phyloP scores from a whole-genome alignment of 2,113 vertebrate genomes.

The Suncus etruscus region DNA sequence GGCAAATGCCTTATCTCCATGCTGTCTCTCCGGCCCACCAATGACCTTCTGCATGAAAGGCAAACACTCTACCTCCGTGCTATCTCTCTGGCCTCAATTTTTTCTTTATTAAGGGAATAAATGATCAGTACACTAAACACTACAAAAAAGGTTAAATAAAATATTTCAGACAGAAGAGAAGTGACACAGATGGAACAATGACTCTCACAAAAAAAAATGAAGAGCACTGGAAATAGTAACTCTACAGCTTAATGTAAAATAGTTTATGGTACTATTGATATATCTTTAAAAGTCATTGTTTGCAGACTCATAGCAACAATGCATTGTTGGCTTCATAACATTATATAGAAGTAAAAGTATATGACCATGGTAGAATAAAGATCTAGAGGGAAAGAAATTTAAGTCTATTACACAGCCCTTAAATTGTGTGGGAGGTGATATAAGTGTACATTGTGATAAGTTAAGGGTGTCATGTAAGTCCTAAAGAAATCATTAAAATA shows the following conservation, averaged over 20 bases:
- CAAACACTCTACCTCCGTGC: no score
- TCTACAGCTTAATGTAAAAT: background rate
- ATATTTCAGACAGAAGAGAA: constrained; percentile 35
- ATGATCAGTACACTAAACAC: background rate
- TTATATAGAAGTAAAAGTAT: background rate
- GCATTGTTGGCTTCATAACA: background rate
- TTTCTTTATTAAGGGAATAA: background rate
- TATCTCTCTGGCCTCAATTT: no score
- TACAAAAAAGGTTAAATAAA: background rate
- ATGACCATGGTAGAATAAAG: background rate
- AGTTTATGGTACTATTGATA: background rate
- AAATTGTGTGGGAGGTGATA: background rate
- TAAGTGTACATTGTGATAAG: background rate
- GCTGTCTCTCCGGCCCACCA: no score
- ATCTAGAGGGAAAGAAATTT: background rate
- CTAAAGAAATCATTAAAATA: background rate
- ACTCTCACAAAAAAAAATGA: background rate
- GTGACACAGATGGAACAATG: background rate
- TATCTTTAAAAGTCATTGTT: background rate
- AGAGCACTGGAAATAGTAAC: background rate
- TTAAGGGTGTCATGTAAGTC: background rate
- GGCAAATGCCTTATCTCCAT: no score
- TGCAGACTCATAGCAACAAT: background rate
- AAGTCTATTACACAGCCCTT: background rate
- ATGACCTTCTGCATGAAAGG: no score